Percentiles rank a stretch among this genome's conserved stretches.
Conservation (phyloP, 2,113 vertebrate species). For the Sitta europaea region DNA sequence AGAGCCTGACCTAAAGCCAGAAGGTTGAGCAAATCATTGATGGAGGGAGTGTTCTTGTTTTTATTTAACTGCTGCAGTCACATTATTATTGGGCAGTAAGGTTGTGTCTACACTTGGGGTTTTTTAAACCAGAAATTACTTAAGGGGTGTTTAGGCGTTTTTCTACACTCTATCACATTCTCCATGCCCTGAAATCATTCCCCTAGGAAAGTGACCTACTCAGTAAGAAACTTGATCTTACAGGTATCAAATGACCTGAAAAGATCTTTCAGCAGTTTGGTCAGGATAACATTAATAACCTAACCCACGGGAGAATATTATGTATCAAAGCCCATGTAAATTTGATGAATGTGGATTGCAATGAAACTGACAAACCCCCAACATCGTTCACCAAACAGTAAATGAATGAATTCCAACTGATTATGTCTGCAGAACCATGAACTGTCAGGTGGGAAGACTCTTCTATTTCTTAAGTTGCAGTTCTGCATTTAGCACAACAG, state of each 20-base stretch:
- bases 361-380: not conserved
- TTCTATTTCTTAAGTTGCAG: not conserved
- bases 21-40: not conserved
- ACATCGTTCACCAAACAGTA: not conserved
- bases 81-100: not conserved
- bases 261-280: constrained; percentile 19
- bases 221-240: not conserved
- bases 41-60: not conserved
- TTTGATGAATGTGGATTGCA: not conserved
- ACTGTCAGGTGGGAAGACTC: not conserved
- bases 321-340: not conserved
- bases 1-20: not conserved
- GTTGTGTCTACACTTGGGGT: not conserved
- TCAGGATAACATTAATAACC: constrained; percentile 2
- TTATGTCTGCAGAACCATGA: not conserved
- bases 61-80: not conserved
- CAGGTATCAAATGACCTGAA: not conserved
- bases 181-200: not conserved
- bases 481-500: not conserved
- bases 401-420: not conserved
- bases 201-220: not conserved
- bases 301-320: not conserved
- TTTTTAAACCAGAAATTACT: not conserved
- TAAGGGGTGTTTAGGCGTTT: not conserved
- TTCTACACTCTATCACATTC: not conserved